Base-by-base conservation (phyloP, 2,888 invertebrate genomes). In the Drosophila meridionalis region DNA sequence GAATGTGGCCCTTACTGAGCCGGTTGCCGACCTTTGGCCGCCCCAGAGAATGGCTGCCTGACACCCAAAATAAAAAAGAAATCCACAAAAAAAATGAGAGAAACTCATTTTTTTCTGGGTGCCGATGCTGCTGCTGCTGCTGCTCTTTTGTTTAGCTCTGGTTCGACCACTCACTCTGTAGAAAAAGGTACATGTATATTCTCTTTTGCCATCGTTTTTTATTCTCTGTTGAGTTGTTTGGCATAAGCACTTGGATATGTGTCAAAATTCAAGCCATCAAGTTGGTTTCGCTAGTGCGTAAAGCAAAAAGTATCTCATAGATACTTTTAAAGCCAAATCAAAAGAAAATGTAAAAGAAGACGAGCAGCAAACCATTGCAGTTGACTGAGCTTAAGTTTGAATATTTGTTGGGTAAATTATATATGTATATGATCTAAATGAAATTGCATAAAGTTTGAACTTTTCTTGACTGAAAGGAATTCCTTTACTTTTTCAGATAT, bases 191-290 rank as follows among this genome's bases (percentile, higher is more conserved):
- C 76, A 80, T 79, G 11, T 42, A 40, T 40, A 56, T 79, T 79
- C 52, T 20, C 36, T 36, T 45, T 30, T 9, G 12, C 2, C 14
- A 12, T 45, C 4, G 7, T 7, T 32, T 45, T 45, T 11, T 38
- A 14, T 34, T 50, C 50, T 42, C 47, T 20, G 36, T 69, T 57
- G 73, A 83, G 89, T 89, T 89, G 82, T 83, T 88, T 82, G 82
- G 82, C 90, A 89, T 91, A 84, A 90, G 91, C 87, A 90, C 69
- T 69, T 61, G 65, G 48, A 73, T 73, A 70, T 70, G 71, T 89
- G 89, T 89, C 87, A 90, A 90, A 90, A 80, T 84, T 90, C 78
- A 78, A 75, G 57, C 82, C 81, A 86, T 89, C 73, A 71, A 78
- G 62, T 79, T 78, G 75, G 62, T 68, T 76, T 47, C 53, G 59